Conservation (phyloP, 1,140 invertebrate genomes). For the Saxidomus purpurata region DNA sequence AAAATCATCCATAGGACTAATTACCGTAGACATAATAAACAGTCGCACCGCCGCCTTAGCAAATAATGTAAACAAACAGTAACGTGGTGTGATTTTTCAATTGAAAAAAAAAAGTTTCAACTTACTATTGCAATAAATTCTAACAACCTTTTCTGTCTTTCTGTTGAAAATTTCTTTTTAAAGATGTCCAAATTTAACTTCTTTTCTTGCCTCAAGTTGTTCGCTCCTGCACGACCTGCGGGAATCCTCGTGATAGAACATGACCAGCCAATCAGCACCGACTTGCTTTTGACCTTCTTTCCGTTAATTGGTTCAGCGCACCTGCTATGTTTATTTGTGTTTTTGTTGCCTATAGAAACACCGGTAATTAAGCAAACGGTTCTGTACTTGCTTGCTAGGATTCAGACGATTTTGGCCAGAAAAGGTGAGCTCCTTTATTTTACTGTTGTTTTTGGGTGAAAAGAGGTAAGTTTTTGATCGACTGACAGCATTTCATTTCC, state of each 20-base stretch:
- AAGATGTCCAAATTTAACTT: no score
- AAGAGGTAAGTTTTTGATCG: no score
- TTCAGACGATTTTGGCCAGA: neutral
- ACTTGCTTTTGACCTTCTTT: neutral
- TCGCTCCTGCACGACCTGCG: no score
- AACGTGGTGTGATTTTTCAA: neutral
- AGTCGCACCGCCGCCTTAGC: neutral
- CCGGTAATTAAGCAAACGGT: conserved; percentile 59
- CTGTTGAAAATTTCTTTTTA: no score
- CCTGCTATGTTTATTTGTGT: conserved; percentile 61
- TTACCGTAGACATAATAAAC: neutral
- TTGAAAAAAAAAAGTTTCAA: neutral
- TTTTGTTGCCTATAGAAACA: conserved; percentile 58
- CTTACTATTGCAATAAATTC: neutral
- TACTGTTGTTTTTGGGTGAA: no score
- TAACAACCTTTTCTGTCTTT: neutral
- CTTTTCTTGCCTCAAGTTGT: no score
- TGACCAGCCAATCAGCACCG: conserved; percentile 56
- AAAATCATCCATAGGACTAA: no score
- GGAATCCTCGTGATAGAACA: conserved; percentile 40
- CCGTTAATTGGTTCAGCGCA: neutral
- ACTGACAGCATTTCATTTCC: no score
- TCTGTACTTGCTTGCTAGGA: conserved; percentile 36
- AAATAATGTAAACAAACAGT: neutral
- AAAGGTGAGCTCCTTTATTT: neutral